Base-by-base conservation (phyloP, 2,797 vertebrate genomes). In the Neoniphon sammara region DNA sequence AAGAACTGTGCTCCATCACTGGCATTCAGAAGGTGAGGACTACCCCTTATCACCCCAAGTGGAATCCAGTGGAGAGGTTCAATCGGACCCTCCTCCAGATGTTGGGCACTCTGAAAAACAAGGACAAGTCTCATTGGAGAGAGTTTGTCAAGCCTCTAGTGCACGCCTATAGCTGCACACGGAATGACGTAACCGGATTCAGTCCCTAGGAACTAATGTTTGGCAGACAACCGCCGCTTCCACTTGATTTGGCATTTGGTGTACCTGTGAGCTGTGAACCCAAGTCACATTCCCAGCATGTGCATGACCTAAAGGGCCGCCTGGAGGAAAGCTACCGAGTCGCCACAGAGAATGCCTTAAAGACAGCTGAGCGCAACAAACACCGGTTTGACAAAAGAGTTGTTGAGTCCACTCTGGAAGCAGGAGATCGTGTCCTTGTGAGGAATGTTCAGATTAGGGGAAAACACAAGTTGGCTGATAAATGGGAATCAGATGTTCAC, bases 111-210 rank as follows among this genome's bases (percentile, higher is more conserved):
- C 44, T 36, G 44, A 0, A 58, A 42, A 34, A 34, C 14, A 15
- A 31, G 50, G 68, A 71, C 14, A 71, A 71, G 8, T 11, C 44
- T 2, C 2, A 14, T 15, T 62, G 69, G 47, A 15, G 49, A 7
- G 58, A 71, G 7, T n/a, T 25, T 27, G 58, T 62, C 4, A 30
- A 27, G 39, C 58, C 69, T n/a, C n/a, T 62, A 14, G 58, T 71
- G 2, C 58, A 71, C 23, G 69, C 69, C 7, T 71, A 71, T 30
- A 71, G 53, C 4, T 71, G 34, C 17, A 70, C 67, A 2, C 34
- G 23, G 20, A 69, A 58, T 58, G 66, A 69, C 20, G 47, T 21
- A 4, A 70, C 56, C 0, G 42, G 25, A 15, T 70, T 69, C 39
- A 18, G 34, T 2, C 54, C 54, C 5, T 69, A 69, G 7, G 12